These are phyloP conservation scores for Caenorhabditis inopinata DNA, from an alignment of 1,140 invertebrate genomes.

Conservation along the genomic window DNA sequence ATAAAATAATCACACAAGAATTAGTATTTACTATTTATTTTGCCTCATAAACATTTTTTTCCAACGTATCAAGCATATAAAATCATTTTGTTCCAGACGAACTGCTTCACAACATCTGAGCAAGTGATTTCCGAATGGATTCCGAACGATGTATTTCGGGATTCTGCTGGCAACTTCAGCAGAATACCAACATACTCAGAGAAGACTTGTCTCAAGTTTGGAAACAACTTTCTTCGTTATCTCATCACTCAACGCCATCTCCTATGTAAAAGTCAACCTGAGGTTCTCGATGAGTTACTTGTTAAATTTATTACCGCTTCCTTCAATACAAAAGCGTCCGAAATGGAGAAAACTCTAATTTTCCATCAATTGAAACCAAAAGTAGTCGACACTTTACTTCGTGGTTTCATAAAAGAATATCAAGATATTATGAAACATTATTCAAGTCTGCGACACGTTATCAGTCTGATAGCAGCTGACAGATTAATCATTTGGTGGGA, in stretches of 20 bases:
- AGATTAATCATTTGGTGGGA: no score
- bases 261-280: no score
- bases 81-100: neutral
- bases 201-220: neutral
- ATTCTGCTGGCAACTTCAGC: neutral
- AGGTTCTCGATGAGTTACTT: neutral
- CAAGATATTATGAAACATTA: no score
- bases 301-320: neutral
- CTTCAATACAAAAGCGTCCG: neutral
- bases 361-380: neutral
- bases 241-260: neutral
- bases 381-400: no score
- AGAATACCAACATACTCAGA: neutral
- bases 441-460: no score
- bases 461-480: no score
- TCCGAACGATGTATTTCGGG: neutral
- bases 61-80: no score
- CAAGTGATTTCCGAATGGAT: conserved; percentile 20
- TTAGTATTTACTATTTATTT: no score
- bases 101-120: neutral
- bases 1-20: no score
- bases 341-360: neutral
- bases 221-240: neutral
- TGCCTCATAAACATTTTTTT: no score
- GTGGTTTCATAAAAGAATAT: no score